Evolutionary conservation across 2,888 invertebrate species (phyloP), one percentile per base, ranked within the genome.

Genomic region (Pterostichus madidus): DNA sequence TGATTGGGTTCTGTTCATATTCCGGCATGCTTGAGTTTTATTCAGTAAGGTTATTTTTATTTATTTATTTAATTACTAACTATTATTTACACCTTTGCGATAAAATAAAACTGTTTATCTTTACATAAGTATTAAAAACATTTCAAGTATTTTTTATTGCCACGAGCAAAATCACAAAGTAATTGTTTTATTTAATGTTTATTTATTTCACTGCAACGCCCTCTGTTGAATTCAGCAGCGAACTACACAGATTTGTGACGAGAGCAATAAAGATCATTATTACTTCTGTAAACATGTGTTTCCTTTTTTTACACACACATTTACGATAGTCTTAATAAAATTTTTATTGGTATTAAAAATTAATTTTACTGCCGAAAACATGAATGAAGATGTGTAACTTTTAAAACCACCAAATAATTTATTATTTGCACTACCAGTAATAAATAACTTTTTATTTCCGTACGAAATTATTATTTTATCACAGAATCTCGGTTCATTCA

Each of bases 291-390:
- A 81, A 81, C 81, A 81, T 59, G 61, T 81, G 81, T 81, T 81
- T 81, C 81, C 81, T 56, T 73, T 73, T 80, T 80, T 71, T 71
- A 64, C 49, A 64, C 68, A 75, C 75, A 49, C 81, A 75, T 81
- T 81, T 81, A 81, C 75, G 81, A 81, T 81, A 81, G 75, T 59
- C 81, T 81, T 81, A 81, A 81, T 75, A 81, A 81, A 81, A 81
- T 24, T 81, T 81, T 81, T 81, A 81, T 81, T 81, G 81, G 81
- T 75, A 81, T 81, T 81, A 81, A 81, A 81, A 81, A 81, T 81
- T 81, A 81, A 81, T 81, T 81, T 81, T 81, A 81, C 81, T 75
- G 61, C 81, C 75, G 81, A 81, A 81, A 81, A 81, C 81, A 81
- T 81, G 81, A 81, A 81, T 81, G 81, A 81, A 81, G 81, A 81